Conservation (phyloP, 2,888 invertebrate species). For the Dryobotodes eremita region DNA sequence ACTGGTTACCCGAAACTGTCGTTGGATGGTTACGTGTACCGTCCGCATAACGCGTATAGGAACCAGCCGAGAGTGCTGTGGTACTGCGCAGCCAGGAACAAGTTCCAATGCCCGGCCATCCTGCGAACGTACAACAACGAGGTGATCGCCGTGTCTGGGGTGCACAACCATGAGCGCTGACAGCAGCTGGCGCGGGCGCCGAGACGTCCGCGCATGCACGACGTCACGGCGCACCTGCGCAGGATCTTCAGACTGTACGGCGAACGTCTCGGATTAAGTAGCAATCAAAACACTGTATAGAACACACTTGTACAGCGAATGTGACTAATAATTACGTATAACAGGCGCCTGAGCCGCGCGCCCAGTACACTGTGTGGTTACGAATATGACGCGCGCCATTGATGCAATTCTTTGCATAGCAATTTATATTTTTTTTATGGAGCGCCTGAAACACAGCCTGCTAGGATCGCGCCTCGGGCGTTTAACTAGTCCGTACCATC, state of each 20-base stretch:
- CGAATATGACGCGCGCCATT: background rate
- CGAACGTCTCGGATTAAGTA: slow-evolving; percentile 70
- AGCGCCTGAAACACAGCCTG: too few relatives aligned
- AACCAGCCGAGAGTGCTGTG: slow-evolving; percentile 85
- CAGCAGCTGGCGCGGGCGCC: slow-evolving; percentile 69
- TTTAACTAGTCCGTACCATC: background rate
- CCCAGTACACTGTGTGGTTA: background rate
- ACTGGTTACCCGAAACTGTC: slow-evolving; percentile 86
- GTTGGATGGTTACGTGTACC: slow-evolving; percentile 82
- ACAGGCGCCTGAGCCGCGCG: background rate
- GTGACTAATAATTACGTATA: background rate
- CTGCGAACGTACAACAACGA: slow-evolving; percentile 81
- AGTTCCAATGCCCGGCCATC: slow-evolving; percentile 82
- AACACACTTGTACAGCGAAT: background rate
- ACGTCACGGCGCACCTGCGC: slow-evolving; percentile 68
- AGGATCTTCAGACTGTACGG: slow-evolving; percentile 76
- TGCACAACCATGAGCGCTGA: slow-evolving; percentile 83
- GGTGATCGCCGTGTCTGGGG: slow-evolving; percentile 79
- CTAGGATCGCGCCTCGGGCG: background rate
- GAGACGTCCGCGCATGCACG: slow-evolving; percentile 54
- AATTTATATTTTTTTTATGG: background rate
- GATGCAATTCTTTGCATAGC: background rate
- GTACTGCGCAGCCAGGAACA: slow-evolving; percentile 85
- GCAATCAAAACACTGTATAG: slow-evolving; percentile 40
- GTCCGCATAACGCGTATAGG: slow-evolving; percentile 87